Base-by-base conservation (phyloP, 2,888 invertebrate genomes). In the Drosophila rellima region DNA sequence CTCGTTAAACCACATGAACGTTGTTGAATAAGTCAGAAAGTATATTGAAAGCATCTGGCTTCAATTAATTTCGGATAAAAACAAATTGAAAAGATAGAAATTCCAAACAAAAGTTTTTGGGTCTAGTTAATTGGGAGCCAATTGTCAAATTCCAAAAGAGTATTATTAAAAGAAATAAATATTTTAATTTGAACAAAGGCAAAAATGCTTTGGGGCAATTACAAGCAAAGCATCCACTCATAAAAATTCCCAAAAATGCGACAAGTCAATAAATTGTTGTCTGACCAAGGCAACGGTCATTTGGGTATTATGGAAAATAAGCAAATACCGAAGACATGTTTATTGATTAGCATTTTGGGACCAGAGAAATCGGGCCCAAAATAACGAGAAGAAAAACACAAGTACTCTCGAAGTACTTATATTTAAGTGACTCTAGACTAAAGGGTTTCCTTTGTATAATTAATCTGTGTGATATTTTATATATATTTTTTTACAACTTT, bases 141-240 rank as follows among this genome's bases (percentile, higher is more conserved):
- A 17, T 26, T 29, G 15, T 4, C 4, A 42, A 40, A 68, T 39
- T 45, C 10, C 29, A 42, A 44, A 23, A 44, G 11, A 13, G 50
- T 15, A 44, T 42, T 44, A 50, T 66, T 62, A 42, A 39, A 65
- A 54, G 31, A 8, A 23, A 62, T 6, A 33, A 64, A 74, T 45
- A 45, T 60, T 66, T 78, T 13, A 50, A 65, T 45, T 52, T 48
- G 7, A 37, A 39, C 31, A 39, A 26, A 40, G 17, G 10, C 37
- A 23, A 13, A 3, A 61, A 3, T 7, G n/a, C 40, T 26, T 20
- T 11, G 11, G 33, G 51, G 31, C 65, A 71, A 42, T 42, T 42
- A 31, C 11, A 3, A 37, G 5, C 35, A n/a, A 35, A 48, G 42
- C 62, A 29, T 26, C 29, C 54, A 23, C 2, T 17, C 45, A 40